These are phyloP conservation scores for Drosophila orosa DNA, from an alignment of 1,140 invertebrate species.

Conservation along the genomic window DNA sequence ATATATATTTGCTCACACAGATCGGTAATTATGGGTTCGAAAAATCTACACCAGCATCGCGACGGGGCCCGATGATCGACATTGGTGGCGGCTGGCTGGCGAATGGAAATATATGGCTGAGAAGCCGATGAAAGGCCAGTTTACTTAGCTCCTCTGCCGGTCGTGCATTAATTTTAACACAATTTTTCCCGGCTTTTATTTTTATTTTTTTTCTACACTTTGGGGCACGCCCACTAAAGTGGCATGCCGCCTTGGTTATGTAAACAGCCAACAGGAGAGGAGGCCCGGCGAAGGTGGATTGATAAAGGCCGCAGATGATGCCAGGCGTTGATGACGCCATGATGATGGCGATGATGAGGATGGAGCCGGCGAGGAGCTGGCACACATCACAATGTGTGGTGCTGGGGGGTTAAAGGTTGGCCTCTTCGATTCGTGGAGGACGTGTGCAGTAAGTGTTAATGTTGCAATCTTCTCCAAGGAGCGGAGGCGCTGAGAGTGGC, in stretches of 20 bases:
- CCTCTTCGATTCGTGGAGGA: slow-evolving; percentile 17
- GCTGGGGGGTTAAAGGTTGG: slow-evolving; percentile 43
- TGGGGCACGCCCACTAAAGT: slow-evolving; percentile 50
- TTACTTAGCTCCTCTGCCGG: slow-evolving; percentile 55
- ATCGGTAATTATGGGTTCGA: slow-evolving; percentile 69
- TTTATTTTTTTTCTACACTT: slow-evolving; percentile 25
- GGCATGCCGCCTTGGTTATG: slow-evolving; percentile 72
- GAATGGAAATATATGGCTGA: slow-evolving; percentile 54
- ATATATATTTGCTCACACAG: slow-evolving; percentile 40
- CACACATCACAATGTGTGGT: slow-evolving; percentile 50
- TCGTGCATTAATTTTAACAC: slow-evolving; percentile 79
- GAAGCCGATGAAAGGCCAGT: slow-evolving; percentile 74
- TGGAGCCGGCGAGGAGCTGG: slow-evolving; percentile 23
- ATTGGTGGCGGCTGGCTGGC: slow-evolving; percentile 49
- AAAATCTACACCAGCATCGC: slow-evolving; percentile 66
- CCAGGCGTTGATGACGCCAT: slow-evolving; percentile 65
- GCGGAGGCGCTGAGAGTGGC: slow-evolving; percentile 16
- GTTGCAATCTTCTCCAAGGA: slow-evolving; percentile 42
- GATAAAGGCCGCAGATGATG: slow-evolving; percentile 71
- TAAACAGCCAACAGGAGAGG: slow-evolving; percentile 64
- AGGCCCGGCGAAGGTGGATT: slow-evolving; percentile 46
- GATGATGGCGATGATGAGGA: slow-evolving; percentile 34
- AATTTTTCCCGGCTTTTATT: slow-evolving; percentile 32
- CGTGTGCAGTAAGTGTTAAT: slow-evolving; percentile 54
- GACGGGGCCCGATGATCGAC: slow-evolving; percentile 57